Evolutionary conservation across 2,797 vertebrate genomes (phyloP), one percentile per base, ranked within the genome.

Genomic region (Pangasius krempfi): DNA sequence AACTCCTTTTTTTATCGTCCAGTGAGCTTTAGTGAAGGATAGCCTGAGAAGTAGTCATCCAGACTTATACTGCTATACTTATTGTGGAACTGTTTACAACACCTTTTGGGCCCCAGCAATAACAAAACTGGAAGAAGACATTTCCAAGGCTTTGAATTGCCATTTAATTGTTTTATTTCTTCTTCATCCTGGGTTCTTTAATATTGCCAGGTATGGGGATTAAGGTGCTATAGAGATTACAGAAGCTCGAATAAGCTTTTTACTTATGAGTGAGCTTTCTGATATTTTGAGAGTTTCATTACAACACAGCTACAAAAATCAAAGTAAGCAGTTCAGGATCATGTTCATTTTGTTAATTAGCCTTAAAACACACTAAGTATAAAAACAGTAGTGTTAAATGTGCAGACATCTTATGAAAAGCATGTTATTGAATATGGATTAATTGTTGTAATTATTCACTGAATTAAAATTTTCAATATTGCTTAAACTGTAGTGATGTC

Each of bases 251-350:
- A 27, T 75, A 75, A 47, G 25, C n/a, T 75, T 75, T 1, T 27
- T 75, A 75, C 72, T 75, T 75, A 73, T 44, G 72, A 75, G 22
- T 47, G 25, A 75, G 40, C 22, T 50, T 75, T 75, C 72, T 50
- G 72, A 75, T 44, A 75, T 47, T 13, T 13, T 27, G 10, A 25
- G 40, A 47, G 72, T 27, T 75, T 75, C 72, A 47, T 44, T 73
- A 10, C 37, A 44, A 73, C 70, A 44, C 37, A 44, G 70, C 20
- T 25, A 44, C 70, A 73, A 6, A 44, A 73, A 73, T 44, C 20
- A 73, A 4, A 44, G 9, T 44, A 44, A 73, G 70, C 2, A 9
- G 7, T 40, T 40, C 18, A 40, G 33, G 6, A 72, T 72, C 37
- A 22, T 70, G 16, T 2, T 70, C 16, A 40, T 73, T 73, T 73